These are phyloP conservation scores for Anarsia innoxiella DNA, from an alignment of 2,888 invertebrate species.

Conservation along the genomic window DNA sequence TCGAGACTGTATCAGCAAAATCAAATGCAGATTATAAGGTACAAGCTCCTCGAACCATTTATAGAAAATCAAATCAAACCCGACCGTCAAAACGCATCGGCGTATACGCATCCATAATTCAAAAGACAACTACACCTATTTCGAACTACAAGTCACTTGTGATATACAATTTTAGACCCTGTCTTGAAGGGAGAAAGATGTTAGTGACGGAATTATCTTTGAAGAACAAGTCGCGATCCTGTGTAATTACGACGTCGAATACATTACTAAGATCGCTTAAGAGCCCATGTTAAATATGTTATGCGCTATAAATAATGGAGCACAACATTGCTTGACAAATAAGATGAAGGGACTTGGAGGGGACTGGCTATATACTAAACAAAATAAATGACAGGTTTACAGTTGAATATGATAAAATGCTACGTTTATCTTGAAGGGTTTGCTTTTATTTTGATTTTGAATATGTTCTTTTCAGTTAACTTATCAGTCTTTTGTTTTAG, in stretches of 20 bases:
- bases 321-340: constrained; percentile 30
- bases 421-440: neutral
- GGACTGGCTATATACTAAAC: too few relatives aligned
- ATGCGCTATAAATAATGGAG: constrained; percentile 35
- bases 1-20: constrained; percentile 1
- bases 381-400: too few relatives aligned
- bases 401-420: too few relatives aligned
- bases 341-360: constrained; percentile 9
- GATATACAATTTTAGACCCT: neutral
- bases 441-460: too few relatives aligned
- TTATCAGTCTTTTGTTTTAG: too few relatives aligned
- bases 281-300: constrained; percentile 39
- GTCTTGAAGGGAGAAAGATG: too few relatives aligned
- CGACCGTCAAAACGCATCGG: constrained; percentile 25
- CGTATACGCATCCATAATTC: constrained; percentile 46
- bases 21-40: constrained; percentile 7
- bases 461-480: too few relatives aligned
- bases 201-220: too few relatives aligned
- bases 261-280: constrained; percentile 36
- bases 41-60: constrained; percentile 22
- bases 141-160: too few relatives aligned
- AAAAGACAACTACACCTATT: constrained; percentile 32
- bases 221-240: constrained; percentile 20
- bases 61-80: constrained; percentile 31
- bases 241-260: constrained; percentile 53